Evolutionary conservation across 2,888 invertebrate genomes (phyloP).

Genomic region (Athetis lepigone): DNA sequence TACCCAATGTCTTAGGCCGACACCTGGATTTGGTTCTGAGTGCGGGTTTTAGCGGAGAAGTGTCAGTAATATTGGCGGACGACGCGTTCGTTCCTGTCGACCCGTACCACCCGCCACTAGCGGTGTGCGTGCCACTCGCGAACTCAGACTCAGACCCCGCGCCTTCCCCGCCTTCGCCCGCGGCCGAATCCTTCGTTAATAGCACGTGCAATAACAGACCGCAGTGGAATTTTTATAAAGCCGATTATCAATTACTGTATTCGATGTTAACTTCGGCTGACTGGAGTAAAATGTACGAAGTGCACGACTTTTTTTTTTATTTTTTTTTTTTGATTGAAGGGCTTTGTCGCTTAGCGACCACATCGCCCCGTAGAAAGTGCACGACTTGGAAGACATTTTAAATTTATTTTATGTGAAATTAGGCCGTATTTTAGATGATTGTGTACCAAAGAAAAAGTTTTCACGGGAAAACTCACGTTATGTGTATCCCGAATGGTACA

Average conservation of each 20-base stretch:
- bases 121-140: slow-evolving; percentile 5
- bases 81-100: slow-evolving; percentile 13
- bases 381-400: not conserved
- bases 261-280: not conserved
- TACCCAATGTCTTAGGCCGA: too few species aligned
- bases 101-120: slow-evolving; percentile 31
- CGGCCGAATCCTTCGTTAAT: not conserved
- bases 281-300: slow-evolving; percentile 3
- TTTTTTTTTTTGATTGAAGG: too few species aligned
- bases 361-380: too few species aligned
- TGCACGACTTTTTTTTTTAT: too few species aligned
- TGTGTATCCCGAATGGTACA: slow-evolving; percentile 13
- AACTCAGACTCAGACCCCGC: not conserved
- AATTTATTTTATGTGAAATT: slow-evolving; percentile 3
- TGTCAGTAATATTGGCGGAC: too few species aligned
- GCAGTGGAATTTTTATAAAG: slow-evolving; percentile 24
- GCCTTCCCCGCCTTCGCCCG: not conserved
- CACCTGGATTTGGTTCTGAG: too few species aligned
- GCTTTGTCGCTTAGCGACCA: too few species aligned
- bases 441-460: slow-evolving; percentile 7
- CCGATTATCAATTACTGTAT: slow-evolving; percentile 10
- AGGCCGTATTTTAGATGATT: not conserved
- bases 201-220: too few species aligned
- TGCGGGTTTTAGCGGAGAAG: too few species aligned
- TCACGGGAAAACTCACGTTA: not conserved